phyloP scores from a whole-genome alignment of 2,113 vertebrate species.

The Chionomys nivalis region DNA sequence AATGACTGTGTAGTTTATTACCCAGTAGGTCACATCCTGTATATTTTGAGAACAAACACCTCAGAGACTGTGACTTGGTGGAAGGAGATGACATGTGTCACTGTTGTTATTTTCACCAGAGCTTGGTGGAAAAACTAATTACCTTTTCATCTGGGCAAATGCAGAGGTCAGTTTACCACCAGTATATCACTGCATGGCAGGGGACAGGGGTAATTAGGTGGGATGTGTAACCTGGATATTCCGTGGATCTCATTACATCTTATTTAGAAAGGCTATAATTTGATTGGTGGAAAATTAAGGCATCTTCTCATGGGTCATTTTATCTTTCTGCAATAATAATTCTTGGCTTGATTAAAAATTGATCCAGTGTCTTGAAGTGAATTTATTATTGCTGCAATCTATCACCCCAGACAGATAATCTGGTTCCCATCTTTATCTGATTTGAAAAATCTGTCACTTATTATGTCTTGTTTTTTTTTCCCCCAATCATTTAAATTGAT shows the following conservation, averaged over 20 bases:
- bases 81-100: conserved; percentile 89
- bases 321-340: conserved; percentile 99
- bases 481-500: conserved; percentile 91
- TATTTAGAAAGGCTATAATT: conserved; percentile 96
- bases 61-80: conserved; percentile 87
- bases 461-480: conserved; percentile 89
- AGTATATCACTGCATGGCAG: conserved; percentile 92
- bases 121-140: conserved; percentile 93
- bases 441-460: conserved; percentile 95
- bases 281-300: conserved; percentile 99
- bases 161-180: conserved; percentile 91
- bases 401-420: conserved; percentile 99
- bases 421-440: conserved; percentile 98
- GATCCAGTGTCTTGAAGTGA: conserved; percentile 99
- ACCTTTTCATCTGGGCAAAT: conserved; percentile 94
- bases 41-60: conserved; percentile 88
- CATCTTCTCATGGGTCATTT: conserved; percentile 98
- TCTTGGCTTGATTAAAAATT: conserved; percentile 99
- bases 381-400: conserved; percentile 99
- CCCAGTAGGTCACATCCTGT: conserved; percentile 86
- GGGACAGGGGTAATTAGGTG: conserved; percentile 92
- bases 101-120: conserved; percentile 89
- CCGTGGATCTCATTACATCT: conserved; percentile 94
- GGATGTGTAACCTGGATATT: conserved; percentile 92
- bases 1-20: conserved; percentile 89